These are phyloP conservation scores for Dasypus novemcinctus DNA, from an alignment of 2,113 vertebrate genomes.

Conservation along the genomic window DNA sequence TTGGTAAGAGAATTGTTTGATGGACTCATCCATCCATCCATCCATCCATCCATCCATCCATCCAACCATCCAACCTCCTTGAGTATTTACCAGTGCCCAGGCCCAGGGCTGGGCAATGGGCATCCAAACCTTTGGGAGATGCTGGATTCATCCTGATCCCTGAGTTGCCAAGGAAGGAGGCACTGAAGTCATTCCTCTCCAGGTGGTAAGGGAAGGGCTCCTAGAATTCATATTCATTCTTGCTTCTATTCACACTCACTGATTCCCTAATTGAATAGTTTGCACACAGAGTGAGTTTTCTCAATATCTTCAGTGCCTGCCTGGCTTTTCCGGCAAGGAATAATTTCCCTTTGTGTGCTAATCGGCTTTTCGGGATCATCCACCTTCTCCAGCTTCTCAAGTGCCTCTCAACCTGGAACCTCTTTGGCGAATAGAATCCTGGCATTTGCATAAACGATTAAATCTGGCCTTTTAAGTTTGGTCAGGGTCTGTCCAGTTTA, in stretches of 20 bases:
- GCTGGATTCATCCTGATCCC: background rate
- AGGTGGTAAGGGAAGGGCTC: background rate
- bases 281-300: slow-evolving; percentile 44
- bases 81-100: background rate
- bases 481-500: background rate
- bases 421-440: slow-evolving; percentile 30
- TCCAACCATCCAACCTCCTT: background rate
- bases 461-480: slow-evolving; percentile 48
- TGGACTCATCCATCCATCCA: background rate
- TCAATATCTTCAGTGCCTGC: slow-evolving; percentile 52
- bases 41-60: background rate
- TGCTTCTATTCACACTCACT: slow-evolving; percentile 55
- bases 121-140: background rate
- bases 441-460: slow-evolving; percentile 65
- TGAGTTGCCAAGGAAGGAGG: background rate
- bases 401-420: slow-evolving; percentile 65
- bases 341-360: slow-evolving; percentile 62
- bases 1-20: background rate
- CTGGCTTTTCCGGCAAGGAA: slow-evolving; percentile 54
- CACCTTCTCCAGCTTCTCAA: slow-evolving; percentile 36
- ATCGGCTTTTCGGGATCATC: slow-evolving; percentile 74
- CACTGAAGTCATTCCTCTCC: background rate
- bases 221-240: background rate
- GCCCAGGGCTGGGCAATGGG: background rate
- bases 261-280: slow-evolving; percentile 67